Base-by-base conservation (phyloP, 2,113 vertebrate genomes). In the Xenopus tropicalis region DNA sequence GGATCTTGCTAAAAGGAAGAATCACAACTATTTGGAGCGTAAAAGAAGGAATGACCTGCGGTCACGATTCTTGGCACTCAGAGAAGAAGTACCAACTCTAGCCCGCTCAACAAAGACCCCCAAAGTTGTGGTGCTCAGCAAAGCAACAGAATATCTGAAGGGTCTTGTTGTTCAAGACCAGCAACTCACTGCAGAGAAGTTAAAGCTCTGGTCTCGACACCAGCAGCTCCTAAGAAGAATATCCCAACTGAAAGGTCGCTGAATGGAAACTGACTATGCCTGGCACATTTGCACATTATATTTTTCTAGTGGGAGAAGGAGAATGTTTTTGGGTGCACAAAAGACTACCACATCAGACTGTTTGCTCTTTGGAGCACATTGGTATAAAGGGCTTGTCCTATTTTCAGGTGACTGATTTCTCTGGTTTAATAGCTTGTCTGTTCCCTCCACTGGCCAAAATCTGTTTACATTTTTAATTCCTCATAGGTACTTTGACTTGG, bases 121-220 rank as follows among this genome's bases (percentile, higher is more conserved):
- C 1, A 98, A 98, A 77, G 96, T 98, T 74, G 94, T 95, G 78
- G 96, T 98, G 82, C 86, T 98, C 83, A 95, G 94, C 76, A 94
- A 93, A 57, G 95, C 97, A 0, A 90, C 94, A 0, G 94, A 97
- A 69, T 96, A 96, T 82, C 86, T 98, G 77, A 82, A 86, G 68
- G 82, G 93, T 8, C 89, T 98, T 62, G 86, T 94, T 51, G 79
- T 78, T 4, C 84, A 83, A 0, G 95, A 98, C 82, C 90, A 88
- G 62, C 88, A 86, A 64, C 91, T 97, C 85, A 84, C 84, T 0
- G 91, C 90, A 0, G 96, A 97, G 87, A 97, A 93, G 82, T 90
- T 90, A 70, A 93, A 92, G 61, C 92, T 97, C 72, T 87, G 83
- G 71, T 83, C 83, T 73, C 84, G 84, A 29, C 93, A 93, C 69